A percentile compares a stretch with the other conserved stretches of the same genome.
Conservation (phyloP, 2,888 invertebrate species). For the Dynastes hyllus region DNA sequence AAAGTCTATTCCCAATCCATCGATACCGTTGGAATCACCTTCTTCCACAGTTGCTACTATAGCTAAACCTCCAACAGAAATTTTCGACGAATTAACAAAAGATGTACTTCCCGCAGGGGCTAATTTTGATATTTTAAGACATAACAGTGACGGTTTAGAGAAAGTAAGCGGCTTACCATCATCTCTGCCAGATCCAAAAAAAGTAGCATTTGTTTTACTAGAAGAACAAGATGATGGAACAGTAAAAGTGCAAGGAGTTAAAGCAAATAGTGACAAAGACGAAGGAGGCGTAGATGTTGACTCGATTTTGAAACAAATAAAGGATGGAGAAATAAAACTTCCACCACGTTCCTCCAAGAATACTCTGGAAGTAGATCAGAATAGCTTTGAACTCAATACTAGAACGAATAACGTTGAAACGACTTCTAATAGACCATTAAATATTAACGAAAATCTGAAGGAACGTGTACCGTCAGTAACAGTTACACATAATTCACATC, state of each 20-base stretch:
- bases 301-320: slow-evolving; percentile 85
- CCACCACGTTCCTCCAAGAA: slow-evolving; percentile 74
- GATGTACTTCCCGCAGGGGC: slow-evolving; percentile 86
- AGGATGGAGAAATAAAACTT: slow-evolving; percentile 86
- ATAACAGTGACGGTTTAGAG: slow-evolving; percentile 83
- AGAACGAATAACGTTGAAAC: slow-evolving; percentile 56
- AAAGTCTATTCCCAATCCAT: slow-evolving; percentile 34
- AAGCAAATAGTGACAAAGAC: slow-evolving; percentile 83
- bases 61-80: slow-evolving; percentile 76
- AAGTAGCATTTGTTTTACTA: slow-evolving; percentile 89
- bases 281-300: slow-evolving; percentile 83
- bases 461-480: slow-evolving; percentile 59
- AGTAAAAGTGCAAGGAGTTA: slow-evolving; percentile 88
- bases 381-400: slow-evolving; percentile 61
- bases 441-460: slow-evolving; percentile 42
- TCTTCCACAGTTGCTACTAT: slow-evolving; percentile 71
- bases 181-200: slow-evolving; percentile 80
- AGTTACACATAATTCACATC: slow-evolving; percentile 66
- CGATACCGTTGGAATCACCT: slow-evolving; percentile 64
- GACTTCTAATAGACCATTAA: slow-evolving; percentile 42
- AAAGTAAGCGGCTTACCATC: slow-evolving; percentile 77
- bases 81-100: slow-evolving; percentile 86
- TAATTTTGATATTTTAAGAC: slow-evolving; percentile 87
- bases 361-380: slow-evolving; percentile 10
- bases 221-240: slow-evolving; percentile 91